A percentile compares a stretch with the other conserved stretches of the same genome.
Conservation (phyloP, 2,797 vertebrate species). For the Dryobates pubescens region DNA sequence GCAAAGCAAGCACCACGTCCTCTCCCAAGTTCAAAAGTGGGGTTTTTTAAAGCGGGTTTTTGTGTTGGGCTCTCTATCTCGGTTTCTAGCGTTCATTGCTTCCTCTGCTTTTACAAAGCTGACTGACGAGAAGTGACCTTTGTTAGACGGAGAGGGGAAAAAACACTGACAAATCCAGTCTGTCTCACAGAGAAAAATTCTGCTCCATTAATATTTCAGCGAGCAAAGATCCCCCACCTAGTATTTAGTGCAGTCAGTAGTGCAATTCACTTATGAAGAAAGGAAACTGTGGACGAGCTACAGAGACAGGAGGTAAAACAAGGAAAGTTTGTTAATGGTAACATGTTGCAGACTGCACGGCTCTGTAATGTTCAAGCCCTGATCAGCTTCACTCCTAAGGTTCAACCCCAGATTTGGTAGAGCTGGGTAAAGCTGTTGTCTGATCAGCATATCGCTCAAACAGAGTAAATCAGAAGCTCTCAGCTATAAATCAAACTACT, state of each 20-base stretch:
- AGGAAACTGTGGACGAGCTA: not conserved
- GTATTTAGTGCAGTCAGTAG: not conserved
- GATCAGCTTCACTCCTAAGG: not conserved
- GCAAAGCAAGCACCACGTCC: not conserved
- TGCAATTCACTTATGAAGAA: constrained; percentile 7
- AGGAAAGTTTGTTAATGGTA: not conserved
- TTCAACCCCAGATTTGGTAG: not conserved
- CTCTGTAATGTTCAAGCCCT: not conserved
- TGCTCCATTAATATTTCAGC: constrained; percentile 33
- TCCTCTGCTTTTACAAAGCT: constrained; percentile 48
- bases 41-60: constrained; percentile 3
- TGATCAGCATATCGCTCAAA: not conserved
- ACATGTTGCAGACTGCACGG: not conserved
- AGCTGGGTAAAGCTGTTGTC: not conserved
- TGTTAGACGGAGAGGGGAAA: not conserved
- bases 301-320: not conserved
- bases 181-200: not conserved
- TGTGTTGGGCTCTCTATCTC: constrained; percentile 9
- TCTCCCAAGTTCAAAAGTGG: constrained; percentile 74
- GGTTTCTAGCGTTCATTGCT: constrained; percentile 1
- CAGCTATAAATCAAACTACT: not conserved
- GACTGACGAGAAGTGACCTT: constrained; percentile 33
- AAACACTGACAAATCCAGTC: constrained; percentile 10
- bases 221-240: not conserved
- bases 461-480: not conserved